phyloP scores from a whole-genome alignment of 2,797 vertebrate genomes.

The Coccyzus lansbergi region DNA sequence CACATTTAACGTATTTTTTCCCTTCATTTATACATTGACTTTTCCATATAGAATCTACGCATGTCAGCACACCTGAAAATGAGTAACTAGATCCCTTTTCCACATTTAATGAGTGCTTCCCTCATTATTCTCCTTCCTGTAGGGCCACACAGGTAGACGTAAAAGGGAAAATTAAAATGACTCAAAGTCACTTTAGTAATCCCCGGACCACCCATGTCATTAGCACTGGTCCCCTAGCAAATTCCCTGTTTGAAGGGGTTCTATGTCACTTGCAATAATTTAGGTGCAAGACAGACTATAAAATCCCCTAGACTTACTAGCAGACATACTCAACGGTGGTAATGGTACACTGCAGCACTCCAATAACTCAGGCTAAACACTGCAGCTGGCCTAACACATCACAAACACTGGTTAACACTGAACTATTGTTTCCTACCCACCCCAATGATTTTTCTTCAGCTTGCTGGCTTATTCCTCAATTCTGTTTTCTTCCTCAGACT shows the following conservation, averaged over 20 bases:
- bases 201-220: constrained; percentile 60
- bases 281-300: constrained; percentile 43
- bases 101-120: constrained; percentile 65
- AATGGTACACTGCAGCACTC: background rate
- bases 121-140: constrained; percentile 59
- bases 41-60: constrained; percentile 37
- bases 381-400: constrained; percentile 18
- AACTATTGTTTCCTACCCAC: background rate
- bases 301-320: constrained; percentile 28
- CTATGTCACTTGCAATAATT: constrained; percentile 50
- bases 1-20: constrained; percentile 26
- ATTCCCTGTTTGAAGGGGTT: constrained; percentile 27
- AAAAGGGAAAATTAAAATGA: constrained; percentile 67
- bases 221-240: constrained; percentile 18
- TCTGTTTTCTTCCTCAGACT: background rate
- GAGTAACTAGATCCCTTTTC: constrained; percentile 54
- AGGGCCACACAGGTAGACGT: constrained; percentile 70
- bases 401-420: background rate
- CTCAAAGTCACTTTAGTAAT: constrained; percentile 47
- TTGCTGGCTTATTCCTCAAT: background rate
- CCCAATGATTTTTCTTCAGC: background rate
- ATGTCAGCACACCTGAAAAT: constrained; percentile 50
- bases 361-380: constrained; percentile 18
- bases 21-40: constrained; percentile 18
- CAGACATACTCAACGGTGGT: background rate